These are phyloP conservation scores for Bradypus variegatus DNA, from an alignment of 2,797 vertebrate species.

Conservation along the genomic window DNA sequence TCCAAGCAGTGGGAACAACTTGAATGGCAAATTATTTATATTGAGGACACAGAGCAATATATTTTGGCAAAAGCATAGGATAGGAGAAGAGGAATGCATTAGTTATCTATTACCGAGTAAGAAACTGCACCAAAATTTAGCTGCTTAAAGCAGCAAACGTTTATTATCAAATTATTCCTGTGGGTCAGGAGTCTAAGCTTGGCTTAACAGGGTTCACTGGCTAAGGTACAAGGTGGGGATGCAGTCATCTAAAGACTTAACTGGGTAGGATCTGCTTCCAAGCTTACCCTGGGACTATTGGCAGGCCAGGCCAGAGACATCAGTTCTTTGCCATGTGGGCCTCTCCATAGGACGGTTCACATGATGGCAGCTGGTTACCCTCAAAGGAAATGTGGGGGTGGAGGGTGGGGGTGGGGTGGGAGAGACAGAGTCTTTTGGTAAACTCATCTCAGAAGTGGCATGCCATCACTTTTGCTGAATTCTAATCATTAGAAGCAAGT, in stretches of 20 bases:
- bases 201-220: neutral
- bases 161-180: neutral
- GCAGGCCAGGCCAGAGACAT: neutral
- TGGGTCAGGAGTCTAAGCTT: neutral
- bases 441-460: neutral
- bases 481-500: neutral
- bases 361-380: neutral
- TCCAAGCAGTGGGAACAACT: neutral
- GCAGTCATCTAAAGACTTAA: neutral
- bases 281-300: neutral
- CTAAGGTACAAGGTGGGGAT: neutral
- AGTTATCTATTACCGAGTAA: neutral
- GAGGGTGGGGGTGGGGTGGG: neutral
- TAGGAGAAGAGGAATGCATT: neutral
- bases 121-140: neutral
- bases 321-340: neutral
- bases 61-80: neutral
- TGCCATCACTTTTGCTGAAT: neutral
- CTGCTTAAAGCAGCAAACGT: neutral
- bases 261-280: neutral
- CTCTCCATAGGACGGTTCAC: neutral
- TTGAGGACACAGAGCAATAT: neutral
- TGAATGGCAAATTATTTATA: neutral
- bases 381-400: neutral
- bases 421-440: neutral